Evolutionary conservation across 1,140 invertebrate genomes (phyloP).

Genomic region (Acromyrmex echinatior): DNA sequence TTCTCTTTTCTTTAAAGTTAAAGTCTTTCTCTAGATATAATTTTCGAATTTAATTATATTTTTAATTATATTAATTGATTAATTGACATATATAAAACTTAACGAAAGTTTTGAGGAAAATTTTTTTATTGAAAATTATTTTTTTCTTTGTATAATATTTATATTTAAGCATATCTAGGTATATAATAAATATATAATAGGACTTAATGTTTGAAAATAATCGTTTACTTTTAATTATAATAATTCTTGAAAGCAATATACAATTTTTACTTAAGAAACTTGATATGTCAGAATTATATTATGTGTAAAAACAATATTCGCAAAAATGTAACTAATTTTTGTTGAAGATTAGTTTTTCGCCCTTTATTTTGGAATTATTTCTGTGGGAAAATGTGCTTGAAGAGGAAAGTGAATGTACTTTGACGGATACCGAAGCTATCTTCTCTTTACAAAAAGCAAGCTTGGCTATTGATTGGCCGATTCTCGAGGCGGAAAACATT

Average conservation of each 20-base stretch:
- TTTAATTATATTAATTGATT: neutral
- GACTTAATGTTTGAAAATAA: neutral
- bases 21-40: neutral
- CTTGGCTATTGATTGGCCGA: constrained; percentile 87
- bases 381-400: constrained; percentile 87
- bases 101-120: neutral
- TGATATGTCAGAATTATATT: neutral
- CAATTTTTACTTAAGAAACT: neutral
- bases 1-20: neutral
- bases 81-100: neutral
- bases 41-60: neutral
- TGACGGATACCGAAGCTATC: constrained; percentile 87
- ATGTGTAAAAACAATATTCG: neutral
- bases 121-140: neutral
- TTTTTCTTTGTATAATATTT: neutral
- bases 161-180: too few species aligned
- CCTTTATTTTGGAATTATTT: constrained; percentile 90
- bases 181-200: too few species aligned
- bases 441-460: constrained; percentile 89
- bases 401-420: constrained; percentile 87
- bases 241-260: neutral
- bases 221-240: neutral
- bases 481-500: constrained; percentile 86
- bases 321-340: constrained; percentile 6
- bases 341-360: constrained; percentile 88